These are phyloP conservation scores for Heliconius hortense DNA, from an alignment of 2,888 invertebrate species.

Conservation along the genomic window DNA sequence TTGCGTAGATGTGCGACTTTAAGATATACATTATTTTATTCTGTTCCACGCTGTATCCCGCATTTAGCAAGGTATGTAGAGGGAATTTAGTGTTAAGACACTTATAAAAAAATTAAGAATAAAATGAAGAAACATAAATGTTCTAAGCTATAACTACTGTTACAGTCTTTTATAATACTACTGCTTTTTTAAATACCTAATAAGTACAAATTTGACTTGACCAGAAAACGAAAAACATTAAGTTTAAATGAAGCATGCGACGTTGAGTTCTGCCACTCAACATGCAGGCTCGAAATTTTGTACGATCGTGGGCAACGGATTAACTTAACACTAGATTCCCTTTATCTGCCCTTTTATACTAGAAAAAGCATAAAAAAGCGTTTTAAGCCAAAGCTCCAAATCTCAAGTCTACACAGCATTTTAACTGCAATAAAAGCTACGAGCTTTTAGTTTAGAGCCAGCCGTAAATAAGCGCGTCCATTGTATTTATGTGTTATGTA, in stretches of 20 bases:
- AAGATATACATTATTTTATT: not conserved
- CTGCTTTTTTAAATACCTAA: too few species aligned
- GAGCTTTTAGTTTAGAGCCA: constrained; percentile 60
- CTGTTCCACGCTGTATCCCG: not conserved
- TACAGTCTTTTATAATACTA: too few species aligned
- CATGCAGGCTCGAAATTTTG: not conserved
- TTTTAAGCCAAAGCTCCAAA: not conserved
- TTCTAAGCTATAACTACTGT: too few species aligned
- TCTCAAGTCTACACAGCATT: constrained; percentile 39
- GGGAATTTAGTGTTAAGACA: not conserved
- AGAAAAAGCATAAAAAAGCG: not conserved
- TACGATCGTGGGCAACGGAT: not conserved
- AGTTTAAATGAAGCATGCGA: not conserved
- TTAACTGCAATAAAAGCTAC: constrained; percentile 51
- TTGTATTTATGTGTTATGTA: constrained; percentile 71
- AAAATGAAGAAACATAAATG: too few species aligned
- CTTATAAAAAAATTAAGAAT: too few species aligned
- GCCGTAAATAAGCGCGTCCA: constrained; percentile 62
- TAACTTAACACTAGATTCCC: not conserved
- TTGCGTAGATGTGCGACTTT: constrained; percentile 13
- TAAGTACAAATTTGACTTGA: not conserved
- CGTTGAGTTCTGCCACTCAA: not conserved
- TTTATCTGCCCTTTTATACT: not conserved
- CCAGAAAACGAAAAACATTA: not conserved
- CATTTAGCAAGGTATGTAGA: not conserved